phyloP scores from a whole-genome alignment of 1,140 invertebrate genomes.

The Phthorimaea operculella region DNA sequence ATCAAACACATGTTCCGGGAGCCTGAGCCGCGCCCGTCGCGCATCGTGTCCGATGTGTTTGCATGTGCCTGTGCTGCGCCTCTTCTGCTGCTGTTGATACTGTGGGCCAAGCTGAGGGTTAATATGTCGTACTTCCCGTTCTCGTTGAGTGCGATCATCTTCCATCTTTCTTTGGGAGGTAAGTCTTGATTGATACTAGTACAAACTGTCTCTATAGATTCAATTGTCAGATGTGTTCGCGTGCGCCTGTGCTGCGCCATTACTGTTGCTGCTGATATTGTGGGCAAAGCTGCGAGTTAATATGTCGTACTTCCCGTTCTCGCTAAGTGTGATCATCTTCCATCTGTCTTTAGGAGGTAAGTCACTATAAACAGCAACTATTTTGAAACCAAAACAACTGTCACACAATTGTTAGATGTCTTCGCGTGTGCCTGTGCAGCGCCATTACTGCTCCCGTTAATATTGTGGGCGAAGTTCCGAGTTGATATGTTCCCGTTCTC shows the following conservation, averaged over 20 bases:
- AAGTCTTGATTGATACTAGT: no score
- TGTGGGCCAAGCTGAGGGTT: conserved; percentile 90
- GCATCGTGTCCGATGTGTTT: conserved; percentile 89
- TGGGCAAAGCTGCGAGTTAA: conserved; percentile 93
- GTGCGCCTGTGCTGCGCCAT: no score
- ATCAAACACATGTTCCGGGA: conserved; percentile 93
- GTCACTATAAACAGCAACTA: no score
- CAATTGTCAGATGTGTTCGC: conserved; percentile 96
- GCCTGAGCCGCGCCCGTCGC: conserved; percentile 90
- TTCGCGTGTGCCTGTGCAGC: no score
- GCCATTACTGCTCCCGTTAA: no score
- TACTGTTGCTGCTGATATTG: no score
- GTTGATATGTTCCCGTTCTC: conserved; percentile 88
- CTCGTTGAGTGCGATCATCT: conserved; percentile 82
- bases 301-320: conserved; percentile 84
- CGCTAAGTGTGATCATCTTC: conserved; percentile 85
- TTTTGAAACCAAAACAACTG: no score
- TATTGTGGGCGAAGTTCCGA: conserved; percentile 89
- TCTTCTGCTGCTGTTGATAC: conserved; percentile 83
- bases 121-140: conserved; percentile 89
- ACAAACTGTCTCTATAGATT: no score
- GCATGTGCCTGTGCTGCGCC: conserved; percentile 86
- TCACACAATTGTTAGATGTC: no score
- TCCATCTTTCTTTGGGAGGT: conserved; percentile 84
- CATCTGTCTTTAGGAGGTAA: conserved; percentile 76